phyloP scores from a whole-genome alignment of 2,113 vertebrate species.

The Gulo gulo region DNA sequence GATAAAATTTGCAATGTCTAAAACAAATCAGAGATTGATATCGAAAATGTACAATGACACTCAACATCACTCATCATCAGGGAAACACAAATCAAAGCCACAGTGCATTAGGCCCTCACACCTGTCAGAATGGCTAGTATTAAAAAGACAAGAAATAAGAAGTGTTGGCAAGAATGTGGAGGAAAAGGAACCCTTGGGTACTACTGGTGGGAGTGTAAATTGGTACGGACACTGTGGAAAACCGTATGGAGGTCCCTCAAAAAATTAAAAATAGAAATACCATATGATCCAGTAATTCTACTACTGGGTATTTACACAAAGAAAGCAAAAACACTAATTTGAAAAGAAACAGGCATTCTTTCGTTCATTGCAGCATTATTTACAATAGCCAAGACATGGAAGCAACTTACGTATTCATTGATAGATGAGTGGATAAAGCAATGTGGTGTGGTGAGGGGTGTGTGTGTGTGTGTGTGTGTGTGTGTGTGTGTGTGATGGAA shows the following conservation, averaged over 20 bases:
- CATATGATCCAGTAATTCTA: neutral
- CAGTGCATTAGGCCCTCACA: neutral
- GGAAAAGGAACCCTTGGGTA: neutral
- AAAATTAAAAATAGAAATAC: neutral
- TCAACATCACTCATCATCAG: neutral
- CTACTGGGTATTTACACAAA: neutral
- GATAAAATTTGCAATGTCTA: neutral
- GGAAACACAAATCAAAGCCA: neutral
- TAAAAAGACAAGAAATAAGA: neutral
- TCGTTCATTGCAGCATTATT: neutral
- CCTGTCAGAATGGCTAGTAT: neutral
- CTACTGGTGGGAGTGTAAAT: neutral
- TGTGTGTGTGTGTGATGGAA: neutral
- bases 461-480: neutral
- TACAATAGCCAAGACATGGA: neutral
- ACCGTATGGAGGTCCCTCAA: neutral
- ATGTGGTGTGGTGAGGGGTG: neutral
- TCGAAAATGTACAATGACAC: neutral
- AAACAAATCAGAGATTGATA: neutral
- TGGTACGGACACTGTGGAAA: neutral
- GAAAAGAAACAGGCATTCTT: neutral
- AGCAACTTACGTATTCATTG: neutral
- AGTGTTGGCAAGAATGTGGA: neutral
- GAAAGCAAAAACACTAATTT: neutral
- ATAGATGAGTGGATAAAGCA: neutral